Conservation (phyloP, 2,888 invertebrate genomes). For the Cacoxenus indagator region DNA sequence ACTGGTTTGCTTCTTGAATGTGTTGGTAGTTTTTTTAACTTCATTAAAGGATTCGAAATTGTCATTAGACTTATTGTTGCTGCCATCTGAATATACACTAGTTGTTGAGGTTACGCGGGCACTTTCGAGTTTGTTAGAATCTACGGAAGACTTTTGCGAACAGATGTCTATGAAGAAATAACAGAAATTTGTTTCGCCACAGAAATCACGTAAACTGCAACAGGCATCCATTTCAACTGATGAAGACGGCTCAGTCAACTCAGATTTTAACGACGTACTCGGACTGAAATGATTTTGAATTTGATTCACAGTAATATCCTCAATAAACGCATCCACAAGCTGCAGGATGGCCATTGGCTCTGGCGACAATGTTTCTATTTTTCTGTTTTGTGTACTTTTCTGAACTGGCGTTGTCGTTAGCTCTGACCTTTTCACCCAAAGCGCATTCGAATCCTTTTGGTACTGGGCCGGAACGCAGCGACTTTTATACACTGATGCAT, state of each 20-base stretch:
- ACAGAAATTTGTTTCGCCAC: slow-evolving; percentile 40
- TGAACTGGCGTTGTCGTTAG: slow-evolving; percentile 35
- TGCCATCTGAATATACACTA: slow-evolving; percentile 35
- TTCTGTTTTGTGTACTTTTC: slow-evolving; percentile 17
- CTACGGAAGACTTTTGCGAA: slow-evolving; percentile 31
- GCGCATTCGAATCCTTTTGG: slow-evolving; percentile 1
- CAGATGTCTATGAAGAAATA: slow-evolving; percentile 51
- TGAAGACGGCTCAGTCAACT: too few relatives aligned
- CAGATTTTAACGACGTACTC: too few relatives aligned
- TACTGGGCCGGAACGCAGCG: slow-evolving; percentile 33
- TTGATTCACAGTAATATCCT: neutral
- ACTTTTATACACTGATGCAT: slow-evolving; percentile 49
- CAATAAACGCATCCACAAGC: slow-evolving; percentile 37
- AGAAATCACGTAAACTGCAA: slow-evolving; percentile 14
- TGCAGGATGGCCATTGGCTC: slow-evolving; percentile 45
- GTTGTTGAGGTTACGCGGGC: slow-evolving; percentile 21
- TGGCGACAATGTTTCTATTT: slow-evolving; percentile 38
- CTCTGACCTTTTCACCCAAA: slow-evolving; percentile 29
- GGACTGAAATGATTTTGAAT: too few relatives aligned
- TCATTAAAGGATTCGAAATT: neutral
- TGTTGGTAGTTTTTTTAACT: neutral
- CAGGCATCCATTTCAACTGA: neutral
- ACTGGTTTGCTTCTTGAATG: neutral
- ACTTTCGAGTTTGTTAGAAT: neutral
- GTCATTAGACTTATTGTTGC: slow-evolving; percentile 25